A percentile compares a stretch with the other conserved stretches of the same genome.
Conservation (phyloP, 2,888 invertebrate genomes). For the Leptinotarsa tumamoca region DNA sequence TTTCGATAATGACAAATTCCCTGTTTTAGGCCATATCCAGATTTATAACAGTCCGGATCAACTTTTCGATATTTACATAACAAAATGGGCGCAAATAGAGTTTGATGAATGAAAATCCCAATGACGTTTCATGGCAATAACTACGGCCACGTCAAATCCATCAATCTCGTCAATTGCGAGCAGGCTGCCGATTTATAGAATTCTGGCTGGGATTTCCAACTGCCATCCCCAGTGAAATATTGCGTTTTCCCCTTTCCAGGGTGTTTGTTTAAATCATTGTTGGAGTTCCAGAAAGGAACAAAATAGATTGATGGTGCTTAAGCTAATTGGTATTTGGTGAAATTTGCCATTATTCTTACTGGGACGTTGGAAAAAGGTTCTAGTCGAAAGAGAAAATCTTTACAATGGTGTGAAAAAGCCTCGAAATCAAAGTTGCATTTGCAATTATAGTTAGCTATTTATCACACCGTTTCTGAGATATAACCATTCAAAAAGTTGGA, state of each 20-base stretch:
- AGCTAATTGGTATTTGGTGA: slow-evolving; percentile 26
- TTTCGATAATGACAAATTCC: neutral
- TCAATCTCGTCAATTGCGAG: slow-evolving; percentile 39
- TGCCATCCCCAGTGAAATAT: slow-evolving; percentile 27
- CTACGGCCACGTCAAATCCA: slow-evolving; percentile 38
- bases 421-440: neutral
- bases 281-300: slow-evolving; percentile 24
- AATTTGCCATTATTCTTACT: slow-evolving; percentile 19
- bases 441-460: neutral
- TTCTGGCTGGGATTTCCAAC: slow-evolving; percentile 26
- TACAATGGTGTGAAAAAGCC: neutral
- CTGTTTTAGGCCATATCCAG: slow-evolving; percentile 29
- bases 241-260: slow-evolving; percentile 23
- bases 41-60: slow-evolving; percentile 40
- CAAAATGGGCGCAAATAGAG: slow-evolving; percentile 42
- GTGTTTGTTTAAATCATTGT: slow-evolving; percentile 32
- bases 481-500: no score
- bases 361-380: slow-evolving; percentile 1
- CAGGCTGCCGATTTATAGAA: slow-evolving; percentile 29
- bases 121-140: slow-evolving; percentile 41
- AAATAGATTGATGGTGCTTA: slow-evolving; percentile 30
- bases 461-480: no score
- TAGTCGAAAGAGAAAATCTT: neutral
- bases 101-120: slow-evolving; percentile 48
- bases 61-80: slow-evolving; percentile 45